Base-by-base conservation (phyloP, 2,888 invertebrate species). In the Hypena proboscidalis region DNA sequence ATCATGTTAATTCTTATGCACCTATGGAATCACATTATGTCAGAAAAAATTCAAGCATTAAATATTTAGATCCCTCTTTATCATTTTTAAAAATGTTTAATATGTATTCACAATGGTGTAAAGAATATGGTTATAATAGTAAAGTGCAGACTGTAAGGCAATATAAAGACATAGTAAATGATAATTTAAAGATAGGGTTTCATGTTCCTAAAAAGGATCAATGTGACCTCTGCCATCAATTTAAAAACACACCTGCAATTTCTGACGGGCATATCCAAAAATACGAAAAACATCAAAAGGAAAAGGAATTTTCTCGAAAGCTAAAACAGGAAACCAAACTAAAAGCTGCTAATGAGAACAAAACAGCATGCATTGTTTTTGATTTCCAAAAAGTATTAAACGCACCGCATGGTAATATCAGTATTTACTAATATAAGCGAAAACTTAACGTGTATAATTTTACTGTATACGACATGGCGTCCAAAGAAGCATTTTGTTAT, bases 401-500 rank as follows among this genome's bases (percentile, higher is more conserved):
- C n/a, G 21, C 21, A 7, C 21, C 21, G 2, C 21, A 21, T 21
- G 21, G 21, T 7, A 21, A 21, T n/a, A 21, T 21, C 7, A 21
- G 21, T 7, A 21, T 21, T 21, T 26, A 26, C 14, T 32, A 32
- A 13, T 32, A 32, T 20, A 32, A 32, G 13, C 25, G 36, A 5
- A 36, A 36, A 13, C 26, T 35, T 4, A 27, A 19, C 22, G 26
- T 26, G 2, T 26, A 35, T 26, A 35, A 35, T 26, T 36, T 27
- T 27, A 36, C 29, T n/a, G 17, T 27, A 4, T 37, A 21, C 7
- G 15, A 37, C 14, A 37, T 37, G 36, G 36, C 21, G 9, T 21
- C 21, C 7, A 36, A 36, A 20, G 36, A 37, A 14, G 36, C 21
- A 14, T 37, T 8, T 15, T 37, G 36, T 21, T 36, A 27, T 11